phyloP scores from a whole-genome alignment of 2,888 invertebrate genomes.

The Leucophenga montana region DNA sequence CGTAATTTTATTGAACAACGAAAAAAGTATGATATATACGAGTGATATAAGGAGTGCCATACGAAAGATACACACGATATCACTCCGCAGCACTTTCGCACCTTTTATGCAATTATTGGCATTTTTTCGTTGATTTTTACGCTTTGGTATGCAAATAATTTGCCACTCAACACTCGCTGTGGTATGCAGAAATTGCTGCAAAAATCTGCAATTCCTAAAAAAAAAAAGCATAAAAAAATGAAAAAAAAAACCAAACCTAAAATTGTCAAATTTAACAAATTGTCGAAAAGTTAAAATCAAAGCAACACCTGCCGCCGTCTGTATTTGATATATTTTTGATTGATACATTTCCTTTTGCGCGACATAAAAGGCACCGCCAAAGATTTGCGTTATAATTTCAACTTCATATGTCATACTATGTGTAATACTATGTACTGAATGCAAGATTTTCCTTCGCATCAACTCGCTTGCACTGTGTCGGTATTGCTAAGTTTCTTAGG shows the following conservation, averaged over 20 bases:
- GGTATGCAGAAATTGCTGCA: constrained; percentile 52
- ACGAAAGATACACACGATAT: too few relatives aligned
- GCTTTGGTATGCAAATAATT: constrained; percentile 63
- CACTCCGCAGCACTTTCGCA: constrained; percentile 19
- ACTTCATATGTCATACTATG: constrained; percentile 27
- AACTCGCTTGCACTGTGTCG: constrained; percentile 33
- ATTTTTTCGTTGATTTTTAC: constrained; percentile 46
- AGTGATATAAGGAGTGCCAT: constrained; percentile 15
- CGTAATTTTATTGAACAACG: not conserved
- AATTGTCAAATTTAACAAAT: constrained; percentile 15
- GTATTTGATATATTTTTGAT: constrained; percentile 29
- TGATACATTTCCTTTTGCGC: constrained; percentile 38
- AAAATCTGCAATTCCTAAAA: not conserved
- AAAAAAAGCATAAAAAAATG: constrained; percentile 10
- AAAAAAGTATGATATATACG: not conserved
- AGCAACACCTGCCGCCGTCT: constrained; percentile 57
- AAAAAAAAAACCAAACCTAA: constrained; percentile 5
- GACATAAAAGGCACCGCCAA: constrained; percentile 54
- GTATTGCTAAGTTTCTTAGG: constrained; percentile 39
- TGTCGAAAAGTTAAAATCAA: constrained; percentile 50
- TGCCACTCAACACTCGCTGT: constrained; percentile 22
- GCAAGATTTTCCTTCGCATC: too few relatives aligned
- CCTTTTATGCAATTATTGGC: constrained; percentile 58
- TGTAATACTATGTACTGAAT: too few relatives aligned
- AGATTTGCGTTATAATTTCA: constrained; percentile 47